A percentile compares a stretch with the other conserved stretches of the same genome.
These are phyloP conservation scores for Stegodyphus dumicola DNA, from an alignment of 1,140 invertebrate species.

Conservation along the genomic window DNA sequence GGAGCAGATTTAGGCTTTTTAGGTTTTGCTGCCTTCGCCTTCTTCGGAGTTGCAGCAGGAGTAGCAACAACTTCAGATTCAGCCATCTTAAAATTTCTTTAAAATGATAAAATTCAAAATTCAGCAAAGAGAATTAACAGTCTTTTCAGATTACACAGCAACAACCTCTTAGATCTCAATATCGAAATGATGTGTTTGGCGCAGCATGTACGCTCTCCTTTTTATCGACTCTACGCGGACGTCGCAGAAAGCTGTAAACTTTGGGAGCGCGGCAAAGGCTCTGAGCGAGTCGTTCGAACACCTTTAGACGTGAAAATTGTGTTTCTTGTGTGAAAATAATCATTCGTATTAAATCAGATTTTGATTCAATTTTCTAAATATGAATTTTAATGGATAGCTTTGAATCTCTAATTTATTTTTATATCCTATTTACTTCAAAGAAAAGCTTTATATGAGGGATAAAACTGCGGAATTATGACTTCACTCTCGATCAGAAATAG, in stretches of 20 bases:
- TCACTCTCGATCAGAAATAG: slow-evolving; percentile 22
- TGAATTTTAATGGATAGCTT: not conserved
- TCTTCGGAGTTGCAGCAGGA: slow-evolving; percentile 64
- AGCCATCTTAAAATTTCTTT: slow-evolving; percentile 13
- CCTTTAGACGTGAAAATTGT: slow-evolving; percentile 28
- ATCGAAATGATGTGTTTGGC: not conserved
- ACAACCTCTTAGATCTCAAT: not conserved
- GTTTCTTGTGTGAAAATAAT: slow-evolving; percentile 46
- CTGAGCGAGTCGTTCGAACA: slow-evolving; percentile 26
- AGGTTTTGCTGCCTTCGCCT: slow-evolving; percentile 64
- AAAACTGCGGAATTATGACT: slow-evolving; percentile 39
- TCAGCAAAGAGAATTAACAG: not conserved
- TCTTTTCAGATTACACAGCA: not conserved
- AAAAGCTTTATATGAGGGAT: slow-evolving; percentile 6
- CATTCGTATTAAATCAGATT: slow-evolving; percentile 30
- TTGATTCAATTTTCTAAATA: not conserved
- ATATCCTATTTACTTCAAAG: not conserved
- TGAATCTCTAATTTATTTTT: slow-evolving; percentile 25
- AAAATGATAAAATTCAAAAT: not conserved
- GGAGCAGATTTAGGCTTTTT: slow-evolving; percentile 62
- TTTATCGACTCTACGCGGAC: slow-evolving; percentile 48
- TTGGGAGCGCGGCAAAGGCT: slow-evolving; percentile 55
- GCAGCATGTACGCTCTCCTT: not conserved
- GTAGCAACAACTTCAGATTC: slow-evolving; percentile 55
- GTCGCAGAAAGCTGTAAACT: slow-evolving; percentile 60